Evolutionary conservation across 2,888 invertebrate species (phyloP).

Genomic region (Troides aeacus): DNA sequence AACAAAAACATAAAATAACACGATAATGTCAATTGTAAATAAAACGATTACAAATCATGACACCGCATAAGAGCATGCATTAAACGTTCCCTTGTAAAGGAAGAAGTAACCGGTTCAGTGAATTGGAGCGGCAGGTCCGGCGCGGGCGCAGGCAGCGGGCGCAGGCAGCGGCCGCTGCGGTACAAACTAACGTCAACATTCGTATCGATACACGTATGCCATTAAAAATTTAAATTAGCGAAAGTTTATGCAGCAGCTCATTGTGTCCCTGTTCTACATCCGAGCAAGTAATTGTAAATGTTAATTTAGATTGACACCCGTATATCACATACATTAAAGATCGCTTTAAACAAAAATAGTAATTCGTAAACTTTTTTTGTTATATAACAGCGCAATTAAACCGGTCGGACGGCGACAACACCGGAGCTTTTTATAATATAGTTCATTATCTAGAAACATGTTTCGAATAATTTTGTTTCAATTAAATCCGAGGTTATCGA

Average conservation of each 20-base stretch:
- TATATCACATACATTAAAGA: constrained; percentile 1
- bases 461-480: constrained; percentile 25
- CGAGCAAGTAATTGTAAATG: constrained; percentile 20
- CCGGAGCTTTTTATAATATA: constrained; percentile 20
- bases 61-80: constrained; percentile 19
- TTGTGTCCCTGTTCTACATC: constrained; percentile 34
- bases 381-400: constrained; percentile 24
- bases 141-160: constrained; percentile 32
- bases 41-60: constrained; percentile 22
- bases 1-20: constrained; percentile 8
- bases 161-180: constrained; percentile 39
- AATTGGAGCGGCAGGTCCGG: constrained; percentile 13
- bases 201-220: constrained; percentile 34
- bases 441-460: constrained; percentile 21
- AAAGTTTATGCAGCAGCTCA: constrained; percentile 38
- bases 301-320: constrained; percentile 23
- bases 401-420: constrained; percentile 19
- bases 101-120: constrained; percentile 19
- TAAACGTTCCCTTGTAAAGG: constrained; percentile 13
- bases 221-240: constrained; percentile 45
- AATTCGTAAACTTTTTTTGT: constrained; percentile 21
- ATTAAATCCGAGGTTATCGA: constrained; percentile 27
- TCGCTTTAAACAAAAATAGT: constrained; percentile 18
- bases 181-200: constrained; percentile 35
- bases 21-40: constrained; percentile 10